Base-by-base conservation (phyloP, 2,113 vertebrate species). In the Catharus bicknelli region DNA sequence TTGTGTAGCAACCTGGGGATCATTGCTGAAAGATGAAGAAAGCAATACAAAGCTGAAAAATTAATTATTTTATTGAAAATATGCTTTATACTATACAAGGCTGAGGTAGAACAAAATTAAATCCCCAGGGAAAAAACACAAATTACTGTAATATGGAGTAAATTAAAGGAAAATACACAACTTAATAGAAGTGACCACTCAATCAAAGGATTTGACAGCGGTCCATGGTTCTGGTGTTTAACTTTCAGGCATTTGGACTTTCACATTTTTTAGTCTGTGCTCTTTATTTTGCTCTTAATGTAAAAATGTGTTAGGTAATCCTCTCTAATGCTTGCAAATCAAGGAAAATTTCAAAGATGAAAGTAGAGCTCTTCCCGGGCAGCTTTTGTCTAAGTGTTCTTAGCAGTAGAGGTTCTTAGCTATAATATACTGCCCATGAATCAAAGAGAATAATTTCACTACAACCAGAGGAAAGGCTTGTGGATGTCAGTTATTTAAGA, bases 401-500 rank as follows among this genome's bases (percentile, higher is more conserved):
- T 32, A 42, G 38, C 62, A 69, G 32, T 38, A 10, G 22, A 86
- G 38, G 14, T 91, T 80, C 79, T 91, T 45, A 61, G 32, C 67
- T 76, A 3, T 66, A 47, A 85, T 54, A 61, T 69, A 58, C 59
- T 62, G 45, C 32, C 34, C 20, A 25, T 36, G 45, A 94, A 91
- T 80, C 79, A 88, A 93, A 93, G 78, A 88, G 76, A 94, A 74
- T 90, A 58, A 80, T 81, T 94, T 81, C 36, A 47, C 43, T 67
- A 36, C 43, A 90, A 63, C 38, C 29, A 68, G 64, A 29, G 36
- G 43, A 83, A 76, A 77, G 55, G 48, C 42, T 88, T 61, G 26
- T 43, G 54, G 38, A 81, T 77, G 50, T 69, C 72, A 74, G 23
- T 74, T 87, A 63, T 69, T 74, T 93, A 87, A 63, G 47, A 78